Conservation (phyloP, 2,888 invertebrate genomes). For the Lithosia quadra region DNA sequence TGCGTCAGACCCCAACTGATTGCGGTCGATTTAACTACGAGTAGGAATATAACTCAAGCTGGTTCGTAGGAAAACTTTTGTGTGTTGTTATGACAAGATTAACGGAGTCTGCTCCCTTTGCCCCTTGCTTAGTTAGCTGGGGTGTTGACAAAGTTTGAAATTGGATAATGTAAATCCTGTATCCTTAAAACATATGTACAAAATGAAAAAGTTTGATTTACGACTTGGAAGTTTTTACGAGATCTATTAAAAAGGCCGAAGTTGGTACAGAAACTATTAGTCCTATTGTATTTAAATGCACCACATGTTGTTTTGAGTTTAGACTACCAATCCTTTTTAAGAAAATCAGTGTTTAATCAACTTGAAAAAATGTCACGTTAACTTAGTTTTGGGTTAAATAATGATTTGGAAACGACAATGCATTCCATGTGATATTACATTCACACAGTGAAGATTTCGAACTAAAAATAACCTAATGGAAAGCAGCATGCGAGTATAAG, state of each 20-base stretch:
- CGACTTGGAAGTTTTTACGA: background rate
- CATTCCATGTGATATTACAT: constrained; percentile 4
- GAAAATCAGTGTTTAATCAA: background rate
- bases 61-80: constrained; percentile 40
- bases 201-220: constrained; percentile 9
- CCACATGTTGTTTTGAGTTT: background rate
- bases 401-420: background rate
- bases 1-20: constrained; percentile 51
- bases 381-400: background rate
- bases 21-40: constrained; percentile 55
- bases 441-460: constrained; percentile 12
- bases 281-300: too few species aligned
- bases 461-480: constrained; percentile 35
- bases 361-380: background rate
- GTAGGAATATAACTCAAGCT: constrained; percentile 36
- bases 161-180: constrained; percentile 34
- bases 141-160: constrained; percentile 37
- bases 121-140: constrained; percentile 47
- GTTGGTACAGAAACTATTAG: background rate
- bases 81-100: constrained; percentile 53
- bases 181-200: constrained; percentile 19
- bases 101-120: constrained; percentile 48
- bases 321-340: background rate
- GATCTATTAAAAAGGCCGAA: background rate
- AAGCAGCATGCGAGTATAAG: constrained; percentile 19